Evolutionary conservation across 1,140 invertebrate species (phyloP), one percentile per base, ranked within the genome.

Genomic region (Pachyrhynchus sulphureomaculatus): DNA sequence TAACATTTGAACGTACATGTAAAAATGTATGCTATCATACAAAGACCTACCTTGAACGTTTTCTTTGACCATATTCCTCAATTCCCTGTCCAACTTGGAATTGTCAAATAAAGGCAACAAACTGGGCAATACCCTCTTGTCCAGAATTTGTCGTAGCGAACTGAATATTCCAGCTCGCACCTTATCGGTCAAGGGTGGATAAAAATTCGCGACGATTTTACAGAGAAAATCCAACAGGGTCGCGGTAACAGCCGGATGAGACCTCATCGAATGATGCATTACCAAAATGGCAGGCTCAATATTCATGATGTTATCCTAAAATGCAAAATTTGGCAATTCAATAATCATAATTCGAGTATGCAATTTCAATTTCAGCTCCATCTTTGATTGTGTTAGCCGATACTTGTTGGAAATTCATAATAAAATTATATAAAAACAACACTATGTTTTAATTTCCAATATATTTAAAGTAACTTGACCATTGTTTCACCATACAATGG

Each of bases 261-360:
- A 93, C 74, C 92, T 85, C 84, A 98, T 93, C 32, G 94, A 97
- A 82, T 98, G 92, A 76, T 95, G 92, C 95, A 98, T 99, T 0
- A 98, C 94, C 56, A 99, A 82, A 74, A 98, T 97, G 8, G 93
- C 95, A n/a, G 96, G 96, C 79, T 98, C 96, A 71, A 98, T 96
- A 76, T 98, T 97, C 96, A 98, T 99, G 62, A 99, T 99, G 75
- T 96, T 98, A 77, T 98, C 96, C 77, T 58, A 15, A 18, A 47
- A 13, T n/a, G 5, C 12, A 32, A 6, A 32, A 32, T 32, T 6
- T 6, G 5, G 5, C 12, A 4, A 32, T 6, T 4, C 5, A 32
- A 32, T 32, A n/a, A n/a, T n/a, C n/a, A n/a, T n/a, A n/a, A n/a
- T n/a, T n/a, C n/a, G n/a, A n/a, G n/a, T n/a, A n/a, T n/a, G n/a